Evolutionary conservation across 2,797 vertebrate species (phyloP).

Genomic region (Ceryle rudis): DNA sequence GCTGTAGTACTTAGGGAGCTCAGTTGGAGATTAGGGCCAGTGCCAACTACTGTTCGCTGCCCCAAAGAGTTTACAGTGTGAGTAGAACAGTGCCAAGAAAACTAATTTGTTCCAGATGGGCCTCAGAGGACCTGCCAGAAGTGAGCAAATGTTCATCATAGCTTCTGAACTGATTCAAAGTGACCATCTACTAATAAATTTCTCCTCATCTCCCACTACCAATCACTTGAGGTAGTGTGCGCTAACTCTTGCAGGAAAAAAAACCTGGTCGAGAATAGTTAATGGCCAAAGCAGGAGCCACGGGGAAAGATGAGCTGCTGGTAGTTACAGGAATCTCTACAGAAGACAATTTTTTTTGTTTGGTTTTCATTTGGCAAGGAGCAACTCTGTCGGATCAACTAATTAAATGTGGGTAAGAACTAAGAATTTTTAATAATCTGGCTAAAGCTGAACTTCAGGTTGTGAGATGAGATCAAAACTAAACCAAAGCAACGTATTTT

Average conservation of each 20-base stretch:
- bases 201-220: constrained; percentile 13
- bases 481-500: not conserved
- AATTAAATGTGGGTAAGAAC: not conserved
- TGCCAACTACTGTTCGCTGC: constrained; percentile 53
- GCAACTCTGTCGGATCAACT: not conserved
- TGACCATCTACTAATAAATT: constrained; percentile 56
- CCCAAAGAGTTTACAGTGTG: constrained; percentile 63
- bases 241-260: not conserved
- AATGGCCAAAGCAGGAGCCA: not conserved
- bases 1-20: constrained; percentile 61
- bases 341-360: not conserved
- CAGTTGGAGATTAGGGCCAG: constrained; percentile 55
- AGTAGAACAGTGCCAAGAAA: constrained; percentile 50
- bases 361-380: not conserved
- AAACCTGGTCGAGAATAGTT: not conserved
- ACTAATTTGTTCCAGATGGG: constrained; percentile 70
- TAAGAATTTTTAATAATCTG: not conserved
- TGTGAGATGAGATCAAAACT: not conserved
- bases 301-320: not conserved
- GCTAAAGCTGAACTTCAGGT: not conserved
- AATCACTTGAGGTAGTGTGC: not conserved
- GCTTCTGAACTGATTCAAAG: constrained; percentile 56
- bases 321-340: not conserved
- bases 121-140: constrained; percentile 63
- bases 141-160: constrained; percentile 44